A percentile compares a stretch with the other conserved stretches of the same genome.
Conservation (phyloP, 2,797 vertebrate genomes). For the Rhinella marina region DNA sequence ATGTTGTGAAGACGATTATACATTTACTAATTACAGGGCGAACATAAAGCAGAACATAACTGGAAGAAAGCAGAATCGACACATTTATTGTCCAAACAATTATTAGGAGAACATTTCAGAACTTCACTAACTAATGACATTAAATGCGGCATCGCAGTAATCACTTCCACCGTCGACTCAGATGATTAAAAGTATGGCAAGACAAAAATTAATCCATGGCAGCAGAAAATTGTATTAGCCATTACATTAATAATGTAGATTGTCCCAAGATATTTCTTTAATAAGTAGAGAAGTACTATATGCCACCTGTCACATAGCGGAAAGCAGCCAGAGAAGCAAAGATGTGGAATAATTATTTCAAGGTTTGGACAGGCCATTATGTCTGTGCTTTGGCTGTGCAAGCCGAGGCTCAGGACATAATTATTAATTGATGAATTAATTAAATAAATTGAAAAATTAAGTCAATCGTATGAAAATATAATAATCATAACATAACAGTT, state of each 20-base stretch:
- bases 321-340: background rate
- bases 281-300: constrained; percentile 13
- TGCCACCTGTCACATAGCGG: constrained; percentile 3
- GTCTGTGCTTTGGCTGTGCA: background rate
- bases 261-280: constrained; percentile 30
- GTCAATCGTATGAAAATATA: background rate
- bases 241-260: constrained; percentile 40
- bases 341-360: constrained; percentile 25
- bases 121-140: constrained; percentile 43
- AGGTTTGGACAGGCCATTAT: constrained; percentile 14
- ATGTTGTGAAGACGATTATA: background rate
- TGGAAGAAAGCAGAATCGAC: constrained; percentile 27
- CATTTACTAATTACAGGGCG: background rate
- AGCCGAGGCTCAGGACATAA: background rate
- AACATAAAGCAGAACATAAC: constrained; percentile 27
- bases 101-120: constrained; percentile 23
- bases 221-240: constrained; percentile 31
- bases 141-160: constrained; percentile 32
- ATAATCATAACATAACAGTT: background rate
- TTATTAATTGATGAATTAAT: background rate
- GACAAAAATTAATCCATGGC: constrained; percentile 29
- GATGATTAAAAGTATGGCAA: constrained; percentile 41
- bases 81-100: constrained; percentile 45
- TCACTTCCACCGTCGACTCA: constrained; percentile 1
- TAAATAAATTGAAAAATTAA: constrained; percentile 14